A percentile compares a stretch with the other conserved stretches of the same genome.
phyloP scores from a whole-genome alignment of 2,888 invertebrate genomes.

The Odontocolon sp. region DNA sequence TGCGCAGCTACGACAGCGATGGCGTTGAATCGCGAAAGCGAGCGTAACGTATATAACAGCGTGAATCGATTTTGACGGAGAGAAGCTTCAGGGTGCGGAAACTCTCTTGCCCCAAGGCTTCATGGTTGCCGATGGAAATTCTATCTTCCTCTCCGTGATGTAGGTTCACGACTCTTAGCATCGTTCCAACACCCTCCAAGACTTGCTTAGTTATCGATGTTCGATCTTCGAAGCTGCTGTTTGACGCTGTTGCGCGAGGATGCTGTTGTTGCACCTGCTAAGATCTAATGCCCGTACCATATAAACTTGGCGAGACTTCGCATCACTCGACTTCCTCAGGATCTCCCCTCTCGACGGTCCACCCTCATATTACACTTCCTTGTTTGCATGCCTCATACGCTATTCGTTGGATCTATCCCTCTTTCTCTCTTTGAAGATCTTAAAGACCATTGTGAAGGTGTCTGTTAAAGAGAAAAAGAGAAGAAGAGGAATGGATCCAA shows the following conservation, averaged over 20 bases:
- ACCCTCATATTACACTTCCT: not conserved
- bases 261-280: slow-evolving; percentile 1
- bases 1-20: slow-evolving; percentile 13
- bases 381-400: not conserved
- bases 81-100: slow-evolving; percentile 15
- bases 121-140: slow-evolving; percentile 32
- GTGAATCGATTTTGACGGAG: slow-evolving; percentile 45
- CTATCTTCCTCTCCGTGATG: slow-evolving; percentile 10
- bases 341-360: slow-evolving; percentile 14
- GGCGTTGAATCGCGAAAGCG: slow-evolving; percentile 6
- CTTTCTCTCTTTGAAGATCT: not conserved
- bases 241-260: slow-evolving; percentile 1
- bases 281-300: slow-evolving; percentile 10
- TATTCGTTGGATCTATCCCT: not conserved
- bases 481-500: not conserved
- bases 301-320: slow-evolving; percentile 24
- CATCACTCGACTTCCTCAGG: slow-evolving; percentile 29
- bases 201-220: slow-evolving; percentile 40
- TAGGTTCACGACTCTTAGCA: slow-evolving; percentile 28
- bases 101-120: slow-evolving; percentile 21
- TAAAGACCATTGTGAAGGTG: slow-evolving; percentile 1
- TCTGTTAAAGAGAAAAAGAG: not conserved
- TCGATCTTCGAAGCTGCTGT: slow-evolving; percentile 30
- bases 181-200: slow-evolving; percentile 37
- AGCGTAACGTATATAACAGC: slow-evolving; percentile 17